Evolutionary conservation across 2,888 invertebrate genomes (phyloP).

Genomic region (Metacarcinus magister): DNA sequence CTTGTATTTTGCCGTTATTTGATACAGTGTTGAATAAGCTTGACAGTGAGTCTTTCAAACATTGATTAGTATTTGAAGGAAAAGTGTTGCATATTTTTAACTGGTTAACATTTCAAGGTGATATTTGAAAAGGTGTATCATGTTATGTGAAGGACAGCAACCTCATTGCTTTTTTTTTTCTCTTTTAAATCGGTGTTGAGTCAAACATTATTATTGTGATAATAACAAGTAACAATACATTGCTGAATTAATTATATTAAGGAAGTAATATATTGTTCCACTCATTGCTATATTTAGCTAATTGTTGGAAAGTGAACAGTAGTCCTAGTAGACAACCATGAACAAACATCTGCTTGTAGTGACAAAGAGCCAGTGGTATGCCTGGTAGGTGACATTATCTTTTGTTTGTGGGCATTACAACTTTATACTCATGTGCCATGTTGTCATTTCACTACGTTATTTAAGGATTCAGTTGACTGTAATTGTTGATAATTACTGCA

Average conservation of each 20-base stretch:
- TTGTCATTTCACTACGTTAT: not conserved
- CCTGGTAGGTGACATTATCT: not conserved
- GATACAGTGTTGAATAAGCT: not conserved
- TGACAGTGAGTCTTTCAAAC: conserved; percentile 5
- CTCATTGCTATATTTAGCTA: not conserved
- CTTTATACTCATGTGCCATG: conserved; percentile 31
- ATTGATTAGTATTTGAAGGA: not conserved
- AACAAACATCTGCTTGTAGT: not conserved
- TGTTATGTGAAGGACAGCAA: not conserved
- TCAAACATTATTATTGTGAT: not conserved
- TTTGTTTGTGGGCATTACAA: conserved; percentile 33
- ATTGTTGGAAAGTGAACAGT: not conserved
- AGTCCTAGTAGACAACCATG: not conserved
- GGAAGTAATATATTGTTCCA: not conserved
- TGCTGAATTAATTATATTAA: not conserved
- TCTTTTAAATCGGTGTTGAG: not conserved
- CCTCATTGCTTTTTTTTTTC: not conserved
- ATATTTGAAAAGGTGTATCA: not conserved
- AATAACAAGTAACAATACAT: not conserved
- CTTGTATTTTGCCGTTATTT: not conserved
- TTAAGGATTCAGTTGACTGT: conserved; percentile 28
- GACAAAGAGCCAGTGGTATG: conserved; percentile 17
- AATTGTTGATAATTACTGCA: conserved; percentile 4
- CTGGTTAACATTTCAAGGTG: not conserved
- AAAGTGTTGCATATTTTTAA: not conserved